phyloP scores from a whole-genome alignment of 2,113 vertebrate genomes.

The Anser cygnoides region DNA sequence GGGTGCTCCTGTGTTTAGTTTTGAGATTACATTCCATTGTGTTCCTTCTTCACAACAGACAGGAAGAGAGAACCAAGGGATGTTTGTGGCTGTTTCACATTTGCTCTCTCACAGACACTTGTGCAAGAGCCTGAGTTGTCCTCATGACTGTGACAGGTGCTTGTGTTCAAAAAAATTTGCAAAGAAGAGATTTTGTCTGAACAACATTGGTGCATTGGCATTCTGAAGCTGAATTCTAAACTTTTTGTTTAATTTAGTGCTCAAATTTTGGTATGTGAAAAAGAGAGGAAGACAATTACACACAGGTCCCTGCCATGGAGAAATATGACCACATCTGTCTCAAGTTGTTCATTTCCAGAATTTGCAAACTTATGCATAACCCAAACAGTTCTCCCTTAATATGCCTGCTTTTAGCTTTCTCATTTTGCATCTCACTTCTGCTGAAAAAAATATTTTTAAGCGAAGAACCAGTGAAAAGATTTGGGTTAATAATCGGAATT shows the following conservation, averaged over 20 bases:
- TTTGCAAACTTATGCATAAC: background rate
- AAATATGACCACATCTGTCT: background rate
- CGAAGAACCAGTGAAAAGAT: background rate
- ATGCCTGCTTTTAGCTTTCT: background rate
- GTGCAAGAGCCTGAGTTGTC: background rate
- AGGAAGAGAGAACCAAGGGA: background rate
- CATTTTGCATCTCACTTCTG: background rate
- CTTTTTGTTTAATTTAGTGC: background rate
- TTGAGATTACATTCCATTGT: background rate
- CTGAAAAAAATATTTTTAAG: background rate
- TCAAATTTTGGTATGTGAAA: background rate
- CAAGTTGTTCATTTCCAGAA: background rate
- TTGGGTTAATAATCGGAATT: background rate
- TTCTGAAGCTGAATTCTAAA: background rate
- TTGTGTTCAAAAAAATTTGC: background rate
- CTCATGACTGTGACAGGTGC: too few relatives aligned
- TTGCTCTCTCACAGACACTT: background rate
- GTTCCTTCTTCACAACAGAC: background rate
- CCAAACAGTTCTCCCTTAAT: background rate
- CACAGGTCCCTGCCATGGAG: background rate
- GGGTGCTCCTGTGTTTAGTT: background rate
- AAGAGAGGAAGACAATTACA: background rate
- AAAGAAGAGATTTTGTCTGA: background rate
- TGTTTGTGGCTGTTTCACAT: background rate
- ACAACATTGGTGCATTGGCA: background rate